Evolutionary conservation across 2,888 invertebrate species (phyloP), one percentile per base, ranked within the genome.

Genomic region (Standfussiana lucernea): DNA sequence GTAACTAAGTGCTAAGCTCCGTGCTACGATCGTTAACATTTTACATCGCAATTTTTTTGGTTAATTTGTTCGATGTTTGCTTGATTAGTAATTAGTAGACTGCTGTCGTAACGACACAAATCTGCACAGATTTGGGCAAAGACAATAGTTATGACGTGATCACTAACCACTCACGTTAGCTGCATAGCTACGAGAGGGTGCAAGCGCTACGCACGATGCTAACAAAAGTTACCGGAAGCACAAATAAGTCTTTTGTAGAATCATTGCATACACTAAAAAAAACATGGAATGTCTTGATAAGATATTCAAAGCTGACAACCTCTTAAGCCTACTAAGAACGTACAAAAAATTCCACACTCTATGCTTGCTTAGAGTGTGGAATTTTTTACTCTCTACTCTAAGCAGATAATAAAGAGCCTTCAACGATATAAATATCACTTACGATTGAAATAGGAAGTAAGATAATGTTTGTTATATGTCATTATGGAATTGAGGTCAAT

Each of bases 401-500:
- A 81, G 77, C 40, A 83, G 88, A 89, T 86, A 87, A 79, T 73
- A 73, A 84, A 82, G 70, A 87, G 72, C 89, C 89, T 89, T 89
- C 89, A 84, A 84, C 66, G 59, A 78, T 84, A 88, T 85, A 76
- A 84, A 84, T 89, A 87, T 88, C 67, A 82, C 83, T 82, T 79
- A 85, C 82, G 85, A 80, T 80, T 86, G 71, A 86, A 88, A 81
- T 89, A 92, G 92, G 92, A 92, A 92, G 90, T 91, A 77, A 87
- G 88, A 91, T 91, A 90, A 86, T 89, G 83, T 87, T 84, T 85
- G 83, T 86, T 80, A 86, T 82, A 89, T 80, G 72, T 85, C 87
- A 89, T 89, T 88, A 87, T 86, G 77, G 85, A 87, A 90, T 91
- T 89, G 89, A 86, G 92, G 92, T 92, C 92, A 92, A 89, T 91